Percentiles rank a stretch among this genome's conserved stretches.
These are phyloP conservation scores for Calidris pygmaea DNA, from an alignment of 2,113 vertebrate species.

Conservation along the genomic window DNA sequence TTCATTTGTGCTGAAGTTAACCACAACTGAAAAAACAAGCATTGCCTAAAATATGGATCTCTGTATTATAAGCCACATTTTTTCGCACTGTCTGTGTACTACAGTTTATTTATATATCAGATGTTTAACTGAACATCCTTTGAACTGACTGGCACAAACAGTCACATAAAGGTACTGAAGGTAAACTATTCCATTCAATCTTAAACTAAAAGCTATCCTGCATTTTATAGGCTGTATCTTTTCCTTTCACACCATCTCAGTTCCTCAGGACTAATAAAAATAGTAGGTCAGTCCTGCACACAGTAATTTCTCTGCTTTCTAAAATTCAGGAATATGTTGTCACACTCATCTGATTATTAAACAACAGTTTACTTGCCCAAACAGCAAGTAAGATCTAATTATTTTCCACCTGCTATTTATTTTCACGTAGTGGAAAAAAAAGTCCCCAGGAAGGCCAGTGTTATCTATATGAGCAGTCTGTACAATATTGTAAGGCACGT, in stretches of 20 bases:
- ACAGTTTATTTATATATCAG: not conserved
- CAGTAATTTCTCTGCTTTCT: conserved; percentile 41
- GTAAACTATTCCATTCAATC: not conserved
- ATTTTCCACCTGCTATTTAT: conserved; percentile 41
- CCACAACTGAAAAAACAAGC: conserved; percentile 2
- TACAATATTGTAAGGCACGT: not conserved
- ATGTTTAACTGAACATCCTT: conserved; percentile 19
- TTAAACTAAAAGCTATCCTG: not conserved
- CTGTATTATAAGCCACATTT: not conserved
- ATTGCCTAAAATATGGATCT: not conserved
- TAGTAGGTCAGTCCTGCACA: not conserved
- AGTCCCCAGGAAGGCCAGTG: not conserved
- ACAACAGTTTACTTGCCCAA: conserved; percentile 52
- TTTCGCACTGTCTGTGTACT: not conserved
- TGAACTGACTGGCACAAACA: conserved; percentile 28
- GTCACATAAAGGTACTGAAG: conserved; percentile 8
- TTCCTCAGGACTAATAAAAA: conserved; percentile 34
- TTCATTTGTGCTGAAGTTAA: not conserved
- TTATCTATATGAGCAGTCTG: not conserved
- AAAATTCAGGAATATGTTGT: conserved; percentile 35
- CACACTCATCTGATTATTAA: not conserved
- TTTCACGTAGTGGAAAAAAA: not conserved
- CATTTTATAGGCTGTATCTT: not conserved
- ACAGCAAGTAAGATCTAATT: conserved; percentile 21
- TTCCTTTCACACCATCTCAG: not conserved